Conservation (phyloP, 1,140 invertebrate species). For the Cephus cinctus region DNA sequence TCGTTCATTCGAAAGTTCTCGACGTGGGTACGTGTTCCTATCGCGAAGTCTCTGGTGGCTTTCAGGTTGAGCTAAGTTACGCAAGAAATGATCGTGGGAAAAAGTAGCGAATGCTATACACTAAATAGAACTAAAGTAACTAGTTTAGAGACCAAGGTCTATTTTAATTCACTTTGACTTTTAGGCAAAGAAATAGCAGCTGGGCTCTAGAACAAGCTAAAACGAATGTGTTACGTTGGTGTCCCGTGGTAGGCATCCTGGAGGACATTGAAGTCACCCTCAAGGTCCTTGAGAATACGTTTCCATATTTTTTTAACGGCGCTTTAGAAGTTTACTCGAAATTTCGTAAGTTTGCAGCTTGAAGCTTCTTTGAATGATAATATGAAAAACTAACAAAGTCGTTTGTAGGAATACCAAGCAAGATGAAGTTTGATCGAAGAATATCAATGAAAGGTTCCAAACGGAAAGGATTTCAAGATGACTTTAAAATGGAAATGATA, state of each 20-base stretch:
- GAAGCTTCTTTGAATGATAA: background rate
- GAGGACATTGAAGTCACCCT: conserved; percentile 66
- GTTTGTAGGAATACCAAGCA: background rate
- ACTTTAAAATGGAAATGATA: conserved; percentile 59
- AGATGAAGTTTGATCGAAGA: background rate
- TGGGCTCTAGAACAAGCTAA: conserved; percentile 66
- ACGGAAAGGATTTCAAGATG: conserved; percentile 40
- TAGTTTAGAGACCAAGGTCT: background rate
- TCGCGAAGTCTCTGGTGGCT: too few species aligned
- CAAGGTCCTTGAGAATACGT: conserved; percentile 57
- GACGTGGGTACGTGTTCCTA: too few species aligned
- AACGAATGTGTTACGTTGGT: conserved; percentile 64
- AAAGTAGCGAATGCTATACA: background rate
- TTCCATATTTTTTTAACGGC: conserved; percentile 64
- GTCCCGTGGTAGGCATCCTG: conserved; percentile 66
- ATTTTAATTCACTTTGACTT: conserved; percentile 16
- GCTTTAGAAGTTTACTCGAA: conserved; percentile 57
- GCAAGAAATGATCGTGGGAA: too few species aligned
- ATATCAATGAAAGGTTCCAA: background rate
- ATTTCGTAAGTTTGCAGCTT: conserved; percentile 53
- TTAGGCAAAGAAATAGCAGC: conserved; percentile 60
- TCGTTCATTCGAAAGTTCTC: background rate
- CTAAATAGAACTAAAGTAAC: background rate
- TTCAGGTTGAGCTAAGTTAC: too few species aligned
- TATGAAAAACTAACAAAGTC: background rate